Evolutionary conservation across 2,113 vertebrate species (phyloP), one percentile per base, ranked within the genome.

Genomic region (Copsychus sechellarum): DNA sequence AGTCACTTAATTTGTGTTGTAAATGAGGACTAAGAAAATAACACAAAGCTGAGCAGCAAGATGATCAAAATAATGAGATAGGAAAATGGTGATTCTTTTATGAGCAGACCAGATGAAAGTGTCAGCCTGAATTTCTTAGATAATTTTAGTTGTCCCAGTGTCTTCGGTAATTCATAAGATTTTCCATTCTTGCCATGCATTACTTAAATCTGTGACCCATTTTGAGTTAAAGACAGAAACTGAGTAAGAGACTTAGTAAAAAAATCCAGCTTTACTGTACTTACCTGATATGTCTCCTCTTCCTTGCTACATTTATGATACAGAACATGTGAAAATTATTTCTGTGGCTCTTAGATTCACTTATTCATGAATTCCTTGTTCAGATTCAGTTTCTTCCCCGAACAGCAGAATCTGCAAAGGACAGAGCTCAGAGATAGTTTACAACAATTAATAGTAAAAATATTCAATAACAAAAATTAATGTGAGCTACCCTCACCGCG

Each of bases 171-270:
- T 92, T 87, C 83, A 62, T 82, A 94, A 65, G 20, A 54, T 88
- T 95, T 96, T 70, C 51, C 81, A 93, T 88, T 38, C 77, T 57
- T 81, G 53, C 18, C 65, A 16, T 88, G 25, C 42, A 93, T 86
- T 88, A 97, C 96, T 98, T 95, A 95, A 95, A 95, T 97, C 67
- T 60, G 29, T 86, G 73, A 97, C 81, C 94, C 76, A 84, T 88
- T 94, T 86, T 94, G 84, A 69, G 26, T 84, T 50, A 78, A 93
- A 85, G 45, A 65, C 62, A 90, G 79, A 91, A 94, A 87, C 17
- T 40, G 56, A 78, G 51, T 62, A 76, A 92, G 80, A 93, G 36
- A 91, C 38, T 48, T 67, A 43, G 80, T 77, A 70, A 94, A 85
- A 84, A 90, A 94, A 73, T 87, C 43, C 28, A 56, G 24, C 26